Evolutionary conservation across 2,888 invertebrate genomes (phyloP).

Genomic region (Lasioglossum figueresi): DNA sequence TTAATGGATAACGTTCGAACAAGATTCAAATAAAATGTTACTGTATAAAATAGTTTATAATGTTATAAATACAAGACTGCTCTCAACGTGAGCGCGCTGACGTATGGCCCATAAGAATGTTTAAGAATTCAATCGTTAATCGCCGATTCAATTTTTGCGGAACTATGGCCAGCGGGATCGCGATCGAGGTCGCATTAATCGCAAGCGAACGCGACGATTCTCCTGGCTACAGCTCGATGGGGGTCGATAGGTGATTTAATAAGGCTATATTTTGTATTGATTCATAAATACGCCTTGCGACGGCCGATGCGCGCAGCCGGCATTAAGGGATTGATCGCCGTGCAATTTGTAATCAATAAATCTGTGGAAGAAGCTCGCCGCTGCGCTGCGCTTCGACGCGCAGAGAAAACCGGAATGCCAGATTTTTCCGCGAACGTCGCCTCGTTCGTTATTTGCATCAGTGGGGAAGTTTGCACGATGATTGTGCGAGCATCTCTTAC

Average conservation of each 20-base stretch:
- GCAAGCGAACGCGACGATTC: constrained; percentile 33
- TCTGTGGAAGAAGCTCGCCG: constrained; percentile 69
- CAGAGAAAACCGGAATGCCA: constrained; percentile 63
- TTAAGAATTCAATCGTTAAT: constrained; percentile 11
- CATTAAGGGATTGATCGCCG: constrained; percentile 76
- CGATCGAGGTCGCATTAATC: constrained; percentile 62
- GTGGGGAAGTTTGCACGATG: constrained; percentile 23
- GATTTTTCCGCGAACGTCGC: constrained; percentile 58
- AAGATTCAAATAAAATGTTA: background rate
- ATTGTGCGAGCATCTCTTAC: background rate
- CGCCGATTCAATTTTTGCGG: background rate
- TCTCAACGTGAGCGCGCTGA: background rate
- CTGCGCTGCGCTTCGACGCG: constrained; percentile 30
- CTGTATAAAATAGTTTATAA: background rate
- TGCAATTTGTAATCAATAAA: constrained; percentile 80
- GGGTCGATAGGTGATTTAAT: constrained; percentile 74
- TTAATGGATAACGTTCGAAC: background rate
- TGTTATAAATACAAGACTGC: background rate
- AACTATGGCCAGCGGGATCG: constrained; percentile 43
- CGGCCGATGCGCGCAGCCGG: constrained; percentile 59
- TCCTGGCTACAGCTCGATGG: constrained; percentile 41
- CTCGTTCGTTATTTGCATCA: constrained; percentile 60
- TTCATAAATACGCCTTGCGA: constrained; percentile 75
- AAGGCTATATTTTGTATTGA: constrained; percentile 74
- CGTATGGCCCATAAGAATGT: background rate